Conservation (phyloP, 2,888 invertebrate species). For the Microplitis manilae region DNA sequence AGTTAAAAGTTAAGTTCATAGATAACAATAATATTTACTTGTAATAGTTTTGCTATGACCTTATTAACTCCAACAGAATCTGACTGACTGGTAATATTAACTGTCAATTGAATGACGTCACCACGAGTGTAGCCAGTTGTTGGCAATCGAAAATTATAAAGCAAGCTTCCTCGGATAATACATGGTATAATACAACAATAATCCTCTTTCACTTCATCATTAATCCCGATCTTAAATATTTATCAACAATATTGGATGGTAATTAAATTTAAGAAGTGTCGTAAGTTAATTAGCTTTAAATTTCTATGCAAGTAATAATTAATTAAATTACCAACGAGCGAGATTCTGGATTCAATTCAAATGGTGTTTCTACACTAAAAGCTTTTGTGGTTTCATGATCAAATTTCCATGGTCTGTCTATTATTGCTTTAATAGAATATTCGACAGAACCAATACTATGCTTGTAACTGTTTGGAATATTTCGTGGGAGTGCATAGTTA, state of each 20-base stretch:
- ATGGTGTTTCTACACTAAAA: slow-evolving; percentile 76
- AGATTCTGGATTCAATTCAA: slow-evolving; percentile 24
- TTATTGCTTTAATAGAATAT: slow-evolving; percentile 82
- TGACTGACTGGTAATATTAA: not conserved
- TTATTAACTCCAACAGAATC: not conserved
- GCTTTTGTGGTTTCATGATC: slow-evolving; percentile 84
- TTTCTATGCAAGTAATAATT: slow-evolving; percentile 5
- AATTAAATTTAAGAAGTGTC: no score
- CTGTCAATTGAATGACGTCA: not conserved
- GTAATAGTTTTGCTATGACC: not conserved
- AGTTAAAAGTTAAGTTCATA: not conserved
- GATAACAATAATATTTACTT: not conserved
- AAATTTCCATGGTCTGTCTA: slow-evolving; percentile 86
- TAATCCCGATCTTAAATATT: not conserved
- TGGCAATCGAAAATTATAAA: not conserved
- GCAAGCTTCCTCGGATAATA: not conserved
- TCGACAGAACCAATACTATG: slow-evolving; percentile 79
- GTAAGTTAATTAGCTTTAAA: no score
- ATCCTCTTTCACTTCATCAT: not conserved
- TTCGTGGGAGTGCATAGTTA: slow-evolving; percentile 80
- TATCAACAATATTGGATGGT: not conserved
- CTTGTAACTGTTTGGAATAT: slow-evolving; percentile 84
- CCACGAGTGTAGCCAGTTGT: not conserved
- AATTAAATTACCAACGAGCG: slow-evolving; percentile 34
- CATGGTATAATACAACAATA: not conserved